phyloP scores from a whole-genome alignment of 2,797 vertebrate genomes.

The Sebastes diaconus region DNA sequence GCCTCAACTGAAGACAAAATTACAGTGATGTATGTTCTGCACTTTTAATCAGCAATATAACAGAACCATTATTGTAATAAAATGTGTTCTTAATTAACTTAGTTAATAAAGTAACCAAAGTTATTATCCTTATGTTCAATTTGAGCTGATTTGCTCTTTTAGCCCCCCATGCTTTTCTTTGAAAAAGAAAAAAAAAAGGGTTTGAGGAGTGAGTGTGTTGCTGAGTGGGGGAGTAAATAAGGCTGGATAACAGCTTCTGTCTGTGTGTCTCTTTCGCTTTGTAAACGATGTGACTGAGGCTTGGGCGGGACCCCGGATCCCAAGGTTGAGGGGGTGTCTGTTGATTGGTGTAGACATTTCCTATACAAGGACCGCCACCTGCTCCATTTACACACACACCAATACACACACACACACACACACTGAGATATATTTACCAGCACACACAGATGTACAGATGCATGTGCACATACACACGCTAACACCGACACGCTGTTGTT shows the following conservation, averaged over 20 bases:
- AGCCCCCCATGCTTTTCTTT: conserved; percentile 2
- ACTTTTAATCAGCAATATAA: not conserved
- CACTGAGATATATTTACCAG: conserved; percentile 28
- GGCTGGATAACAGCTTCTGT: conserved; percentile 79
- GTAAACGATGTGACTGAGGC: conserved; percentile 65
- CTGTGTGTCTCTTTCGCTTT: conserved; percentile 80
- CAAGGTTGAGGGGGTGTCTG: conserved; percentile 81
- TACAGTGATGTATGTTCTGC: not conserved
- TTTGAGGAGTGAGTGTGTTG: conserved; percentile 39
- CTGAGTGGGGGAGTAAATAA: conserved; percentile 75
- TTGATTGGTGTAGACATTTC: conserved; percentile 83
- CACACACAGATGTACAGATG: conserved; percentile 1
- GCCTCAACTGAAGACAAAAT: not conserved
- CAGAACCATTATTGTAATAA: not conserved
- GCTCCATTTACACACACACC: conserved; percentile 53
- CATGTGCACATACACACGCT: not conserved
- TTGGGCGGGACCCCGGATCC: conserved; percentile 69
- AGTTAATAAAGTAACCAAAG: not conserved
- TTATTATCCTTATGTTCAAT: not conserved
- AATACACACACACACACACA: not conserved
- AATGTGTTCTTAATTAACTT: not conserved
- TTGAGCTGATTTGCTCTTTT: conserved; percentile 12
- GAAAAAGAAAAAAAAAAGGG: not conserved
- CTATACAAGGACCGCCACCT: conserved; percentile 75
- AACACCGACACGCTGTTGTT: not conserved